These are phyloP conservation scores for Pseudomyrmex pallidus DNA, from an alignment of 1,140 invertebrate genomes.

Conservation along the genomic window DNA sequence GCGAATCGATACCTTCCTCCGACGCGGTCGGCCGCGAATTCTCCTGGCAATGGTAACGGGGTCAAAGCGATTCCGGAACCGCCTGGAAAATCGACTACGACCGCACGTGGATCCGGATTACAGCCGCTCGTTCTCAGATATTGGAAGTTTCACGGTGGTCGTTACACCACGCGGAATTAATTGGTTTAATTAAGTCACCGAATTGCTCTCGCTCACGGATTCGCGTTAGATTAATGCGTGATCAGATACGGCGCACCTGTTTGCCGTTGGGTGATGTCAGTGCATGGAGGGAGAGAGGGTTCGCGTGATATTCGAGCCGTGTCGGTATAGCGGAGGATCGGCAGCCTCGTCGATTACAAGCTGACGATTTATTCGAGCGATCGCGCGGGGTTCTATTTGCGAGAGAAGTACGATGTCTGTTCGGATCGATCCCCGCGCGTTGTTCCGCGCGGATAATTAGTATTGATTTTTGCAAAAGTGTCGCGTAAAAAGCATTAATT, in stretches of 20 bases:
- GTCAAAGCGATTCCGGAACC: constrained; percentile 50
- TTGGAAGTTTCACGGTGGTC: constrained; percentile 56
- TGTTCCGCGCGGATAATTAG: background rate
- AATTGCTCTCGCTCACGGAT: constrained; percentile 62
- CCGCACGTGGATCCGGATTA: constrained; percentile 32
- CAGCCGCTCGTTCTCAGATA: constrained; percentile 61
- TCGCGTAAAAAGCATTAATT: background rate
- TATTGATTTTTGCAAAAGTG: background rate
- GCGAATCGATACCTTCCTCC: constrained; percentile 54
- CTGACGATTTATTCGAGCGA: constrained; percentile 61
- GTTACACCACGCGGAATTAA: constrained; percentile 66
- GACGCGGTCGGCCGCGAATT: background rate
- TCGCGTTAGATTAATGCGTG: constrained; percentile 65
- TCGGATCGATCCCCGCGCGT: background rate
- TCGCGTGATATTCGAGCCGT: background rate
- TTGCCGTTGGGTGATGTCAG: constrained; percentile 45
- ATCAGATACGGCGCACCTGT: constrained; percentile 60
- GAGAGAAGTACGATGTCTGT: background rate
- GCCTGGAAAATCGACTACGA: constrained; percentile 31
- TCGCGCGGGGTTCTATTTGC: constrained; percentile 33
- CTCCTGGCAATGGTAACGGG: constrained; percentile 63
- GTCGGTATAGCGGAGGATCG: constrained; percentile 24
- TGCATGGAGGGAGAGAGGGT: background rate
- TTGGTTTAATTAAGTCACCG: constrained; percentile 73
- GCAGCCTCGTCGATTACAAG: constrained; percentile 57